Conservation (phyloP, 2,113 vertebrate species). For the Callorhinus ursinus region DNA sequence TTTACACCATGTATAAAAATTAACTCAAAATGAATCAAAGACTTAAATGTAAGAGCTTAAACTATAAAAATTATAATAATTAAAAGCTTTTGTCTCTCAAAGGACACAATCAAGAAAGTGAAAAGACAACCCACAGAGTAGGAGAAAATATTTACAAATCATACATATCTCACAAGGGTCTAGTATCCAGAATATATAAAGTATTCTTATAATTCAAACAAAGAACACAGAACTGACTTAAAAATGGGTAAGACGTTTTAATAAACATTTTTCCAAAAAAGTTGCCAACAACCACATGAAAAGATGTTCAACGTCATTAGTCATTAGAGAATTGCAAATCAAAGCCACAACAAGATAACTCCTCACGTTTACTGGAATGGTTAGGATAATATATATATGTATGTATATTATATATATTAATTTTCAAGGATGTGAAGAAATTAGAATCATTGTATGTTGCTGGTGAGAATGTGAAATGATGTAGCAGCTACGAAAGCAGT, state of each 20-base stretch:
- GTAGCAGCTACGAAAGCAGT: background rate
- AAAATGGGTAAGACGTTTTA: background rate
- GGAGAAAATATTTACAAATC: background rate
- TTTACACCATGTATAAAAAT: background rate
- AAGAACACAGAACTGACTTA: background rate
- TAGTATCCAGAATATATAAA: background rate
- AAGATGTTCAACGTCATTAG: background rate
- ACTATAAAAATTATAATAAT: background rate
- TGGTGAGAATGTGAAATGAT: background rate
- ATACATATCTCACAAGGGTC: background rate
- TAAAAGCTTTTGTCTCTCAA: background rate
- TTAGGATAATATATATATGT: background rate
- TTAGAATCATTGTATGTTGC: background rate
- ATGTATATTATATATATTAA: background rate
- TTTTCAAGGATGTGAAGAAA: background rate
- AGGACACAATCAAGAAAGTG: background rate
- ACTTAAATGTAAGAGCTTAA: background rate
- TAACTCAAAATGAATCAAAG: background rate
- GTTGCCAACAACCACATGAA: background rate
- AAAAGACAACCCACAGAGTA: background rate
- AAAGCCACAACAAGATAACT: background rate
- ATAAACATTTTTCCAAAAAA: background rate
- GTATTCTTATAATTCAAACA: background rate
- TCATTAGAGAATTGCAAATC: background rate
- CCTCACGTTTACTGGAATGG: background rate